Conservation (phyloP, 1,140 invertebrate genomes). For the Apis laboriosa region DNA sequence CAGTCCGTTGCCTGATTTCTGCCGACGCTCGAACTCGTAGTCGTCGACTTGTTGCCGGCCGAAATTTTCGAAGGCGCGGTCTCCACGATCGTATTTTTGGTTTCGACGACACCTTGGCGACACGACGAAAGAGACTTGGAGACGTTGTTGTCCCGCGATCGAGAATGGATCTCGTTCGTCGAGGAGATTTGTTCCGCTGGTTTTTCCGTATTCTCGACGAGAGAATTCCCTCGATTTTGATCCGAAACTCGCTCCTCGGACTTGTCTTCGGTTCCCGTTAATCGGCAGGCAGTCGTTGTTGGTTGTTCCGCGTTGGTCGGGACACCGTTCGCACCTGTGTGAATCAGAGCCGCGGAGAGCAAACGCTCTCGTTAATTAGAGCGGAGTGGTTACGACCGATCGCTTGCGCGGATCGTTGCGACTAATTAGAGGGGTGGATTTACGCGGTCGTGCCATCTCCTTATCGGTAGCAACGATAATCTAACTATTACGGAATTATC, state of each 20-base stretch:
- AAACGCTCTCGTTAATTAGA: not conserved
- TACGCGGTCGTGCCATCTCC: not conserved
- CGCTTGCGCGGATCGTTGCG: slow-evolving; percentile 7
- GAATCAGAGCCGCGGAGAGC: not conserved
- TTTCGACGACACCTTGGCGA: not conserved
- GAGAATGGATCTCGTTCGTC: not conserved
- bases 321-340: slow-evolving; percentile 17
- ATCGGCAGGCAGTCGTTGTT: not conserved
- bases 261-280: slow-evolving; percentile 14
- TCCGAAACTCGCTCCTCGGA: not conserved
- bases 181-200: not conserved
- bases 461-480: not conserved
- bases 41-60: not conserved
- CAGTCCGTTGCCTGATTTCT: not conserved
- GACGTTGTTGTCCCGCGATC: not conserved
- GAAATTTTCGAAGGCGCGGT: not conserved
- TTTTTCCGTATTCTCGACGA: not conserved
- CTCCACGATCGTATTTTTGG: not conserved
- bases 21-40: not conserved
- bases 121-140: not conserved
- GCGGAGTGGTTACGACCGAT: not conserved
- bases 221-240: not conserved
- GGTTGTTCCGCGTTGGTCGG: not conserved
- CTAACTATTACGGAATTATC: not conserved
- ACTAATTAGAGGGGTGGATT: slow-evolving; percentile 14